Evolutionary conservation across 2,888 invertebrate species (phyloP), one percentile per base, ranked within the genome.

Genomic region (Melinaea marsaeus): DNA sequence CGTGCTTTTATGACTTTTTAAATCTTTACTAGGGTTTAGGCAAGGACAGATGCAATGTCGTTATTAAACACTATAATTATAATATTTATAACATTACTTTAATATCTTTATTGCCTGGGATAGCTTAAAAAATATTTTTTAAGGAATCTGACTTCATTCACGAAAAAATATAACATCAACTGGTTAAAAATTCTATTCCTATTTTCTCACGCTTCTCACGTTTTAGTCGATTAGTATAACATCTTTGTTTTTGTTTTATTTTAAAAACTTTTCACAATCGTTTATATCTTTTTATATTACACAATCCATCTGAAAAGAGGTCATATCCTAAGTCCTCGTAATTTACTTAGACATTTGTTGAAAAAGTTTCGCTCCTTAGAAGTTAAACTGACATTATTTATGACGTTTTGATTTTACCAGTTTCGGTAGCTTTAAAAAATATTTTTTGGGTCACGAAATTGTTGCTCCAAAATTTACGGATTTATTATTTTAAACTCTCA

Each of bases 311-410:
- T 46, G 48, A 57, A 67, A 62, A 42, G 58, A 54, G 66, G 64
- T 67, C 66, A 58, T 64, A 64, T 60, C 60, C 67, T 63, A 76
- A 71, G 72, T 73, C 66, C 60, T 67, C 71, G 74, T 78, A 79
- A 81, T 83, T 81, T 83, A 79, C 80, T 75, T 65, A 67, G 71
- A 78, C 79, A 79, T 78, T 80, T 76, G 76, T 73, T 72, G 71
- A 22, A 22, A 73, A 81, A 77, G 71, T 80, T 78, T 75, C 68
- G 61, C 76, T 78, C 75, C 76, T 77, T 80, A 79, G 46, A 11
- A 22, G 22, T 22, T 22, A 22, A 22, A 22, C 1, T 22, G 0
- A 22, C 22, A 22, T 22, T 22, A 22, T 11, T 46, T 11, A 11
- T 46, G 11, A 11, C 11, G n/a, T 46, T 46, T n/a, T n/a, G 11